Percentiles rank a stretch among this genome's conserved stretches.
phyloP scores from a whole-genome alignment of 2,113 vertebrate species.

The Nerophis lumbriciformis region DNA sequence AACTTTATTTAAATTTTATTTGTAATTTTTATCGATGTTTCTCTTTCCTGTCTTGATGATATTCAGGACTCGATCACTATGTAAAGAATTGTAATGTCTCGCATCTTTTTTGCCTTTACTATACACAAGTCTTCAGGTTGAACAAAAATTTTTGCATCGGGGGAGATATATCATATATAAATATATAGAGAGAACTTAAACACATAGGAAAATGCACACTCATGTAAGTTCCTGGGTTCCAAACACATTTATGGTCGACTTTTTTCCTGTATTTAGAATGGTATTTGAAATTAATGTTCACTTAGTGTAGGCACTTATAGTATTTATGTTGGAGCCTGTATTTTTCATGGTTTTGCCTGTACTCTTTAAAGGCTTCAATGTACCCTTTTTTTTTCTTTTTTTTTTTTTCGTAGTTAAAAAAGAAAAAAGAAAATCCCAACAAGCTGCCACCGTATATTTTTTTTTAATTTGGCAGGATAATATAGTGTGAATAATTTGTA shows the following conservation, averaged over 20 bases:
- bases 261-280: slow-evolving; percentile 98
- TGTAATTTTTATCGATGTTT: slow-evolving; percentile 47
- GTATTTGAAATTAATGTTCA: slow-evolving; percentile 99
- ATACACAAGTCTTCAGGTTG: slow-evolving; percentile 95
- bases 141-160: slow-evolving; percentile 84
- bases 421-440: slow-evolving; percentile 87
- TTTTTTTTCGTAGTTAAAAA: slow-evolving; percentile 89
- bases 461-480: slow-evolving; percentile 99
- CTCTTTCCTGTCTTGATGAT: slow-evolving; percentile 78
- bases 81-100: slow-evolving; percentile 70
- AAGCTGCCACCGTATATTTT: slow-evolving; percentile 96
- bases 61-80: slow-evolving; percentile 84
- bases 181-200: slow-evolving; percentile 82
- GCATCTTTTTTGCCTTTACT: slow-evolving; percentile 87
- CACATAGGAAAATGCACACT: slow-evolving; percentile 97
- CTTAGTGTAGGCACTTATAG: slow-evolving; percentile 98
- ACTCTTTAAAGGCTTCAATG: slow-evolving; percentile 93
- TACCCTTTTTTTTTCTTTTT: slow-evolving; percentile 78
- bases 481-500: slow-evolving; percentile 99
- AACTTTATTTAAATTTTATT: slow-evolving; percentile 83
- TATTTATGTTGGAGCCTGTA: slow-evolving; percentile 99
- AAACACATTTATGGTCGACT: slow-evolving; percentile 94
- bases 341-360: slow-evolving; percentile 98
- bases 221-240: slow-evolving; percentile 95
- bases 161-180: slow-evolving; percentile 94